Evolutionary conservation across 1,140 invertebrate genomes (phyloP), one percentile per base, ranked within the genome.

Genomic region (Bathynomus jamesi): DNA sequence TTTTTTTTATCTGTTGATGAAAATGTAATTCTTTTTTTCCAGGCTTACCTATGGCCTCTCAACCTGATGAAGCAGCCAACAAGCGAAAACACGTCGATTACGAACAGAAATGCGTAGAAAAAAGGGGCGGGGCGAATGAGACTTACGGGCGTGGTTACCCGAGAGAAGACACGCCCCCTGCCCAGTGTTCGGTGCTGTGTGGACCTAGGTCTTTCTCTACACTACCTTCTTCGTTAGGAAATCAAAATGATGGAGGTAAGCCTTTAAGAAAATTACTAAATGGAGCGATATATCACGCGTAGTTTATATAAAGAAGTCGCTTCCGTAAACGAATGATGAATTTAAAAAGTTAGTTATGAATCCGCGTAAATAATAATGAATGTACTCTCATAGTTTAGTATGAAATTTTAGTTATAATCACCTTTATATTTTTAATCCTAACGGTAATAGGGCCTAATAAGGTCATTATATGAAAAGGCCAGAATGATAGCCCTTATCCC

Each of bases 141-240:
- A 21, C 21, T 3, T 53, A 21, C 5, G 46, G 53, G 1, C 10
- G 46, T 24, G 27, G 40, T 60, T 53, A 53, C 40, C 24, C 32
- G 24, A 40, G 66, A n/a, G 69, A 70, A 8, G 69, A 70, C 28
- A 70, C 69, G 7, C 69, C 69, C 4, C 69, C 69, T 3, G 69
- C 69, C 8, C 69, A 40, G 25, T 70, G 69, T 31, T 63, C 69
- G 0, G 69, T 65, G 11, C 21, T 70, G 27, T 70, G 69, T 28
- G 61, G 69, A 0, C 69, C 69, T n/a, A 24, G 69, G 8, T 40
- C 21, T 10, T 70, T 61, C 46, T 63, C 69, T 5, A 70, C 69
- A 1, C 62, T 70, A 28, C 69, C 69, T 0, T 46, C 67, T 28
- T 61, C 67, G 13, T 29, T 69, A 24, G 46, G 40, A 53, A 53